Conservation (phyloP, 1,140 invertebrate species). For the Drosophila kohkoa region DNA sequence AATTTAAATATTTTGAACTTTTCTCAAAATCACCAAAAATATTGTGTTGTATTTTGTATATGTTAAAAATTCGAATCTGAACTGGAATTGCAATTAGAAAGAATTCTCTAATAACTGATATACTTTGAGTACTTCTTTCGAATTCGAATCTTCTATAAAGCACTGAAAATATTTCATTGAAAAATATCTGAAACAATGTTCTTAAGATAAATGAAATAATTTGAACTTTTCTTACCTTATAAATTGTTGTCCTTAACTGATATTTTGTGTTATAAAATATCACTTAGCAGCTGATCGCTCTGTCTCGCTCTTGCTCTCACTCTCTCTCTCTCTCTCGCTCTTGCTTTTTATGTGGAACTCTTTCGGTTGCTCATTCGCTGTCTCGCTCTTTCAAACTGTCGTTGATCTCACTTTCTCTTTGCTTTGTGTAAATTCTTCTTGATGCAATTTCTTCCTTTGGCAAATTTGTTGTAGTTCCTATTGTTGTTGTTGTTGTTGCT, state of each 20-base stretch:
- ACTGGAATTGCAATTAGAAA: too few relatives aligned
- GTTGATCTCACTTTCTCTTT: constrained; percentile 26
- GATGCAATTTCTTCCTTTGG: constrained; percentile 50
- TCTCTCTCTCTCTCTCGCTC: constrained; percentile 13
- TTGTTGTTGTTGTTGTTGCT: constrained; percentile 30
- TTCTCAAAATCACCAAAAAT: too few relatives aligned
- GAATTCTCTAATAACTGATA: too few relatives aligned
- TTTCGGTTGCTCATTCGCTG: constrained; percentile 9
- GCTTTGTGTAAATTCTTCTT: constrained; percentile 66
- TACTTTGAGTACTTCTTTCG: too few relatives aligned
- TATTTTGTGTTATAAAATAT: constrained; percentile 78
- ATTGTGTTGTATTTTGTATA: too few relatives aligned
- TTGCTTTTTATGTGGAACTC: constrained; percentile 5
- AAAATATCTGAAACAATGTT: neutral
- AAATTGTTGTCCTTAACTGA: constrained; percentile 79
- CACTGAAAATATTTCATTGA: too few relatives aligned
- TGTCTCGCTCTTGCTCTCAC: constrained; percentile 19
- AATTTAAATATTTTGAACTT: too few relatives aligned
- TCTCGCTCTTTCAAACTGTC: constrained; percentile 16
- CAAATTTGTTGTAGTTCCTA: constrained; percentile 54
- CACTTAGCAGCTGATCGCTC: constrained; percentile 68
- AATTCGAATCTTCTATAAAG: too few relatives aligned
- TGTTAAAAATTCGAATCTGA: too few relatives aligned
- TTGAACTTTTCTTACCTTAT: constrained; percentile 57
- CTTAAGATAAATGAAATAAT: neutral